These are phyloP conservation scores for Drosophila kanapiae DNA, from an alignment of 1,140 invertebrate genomes.

Conservation along the genomic window DNA sequence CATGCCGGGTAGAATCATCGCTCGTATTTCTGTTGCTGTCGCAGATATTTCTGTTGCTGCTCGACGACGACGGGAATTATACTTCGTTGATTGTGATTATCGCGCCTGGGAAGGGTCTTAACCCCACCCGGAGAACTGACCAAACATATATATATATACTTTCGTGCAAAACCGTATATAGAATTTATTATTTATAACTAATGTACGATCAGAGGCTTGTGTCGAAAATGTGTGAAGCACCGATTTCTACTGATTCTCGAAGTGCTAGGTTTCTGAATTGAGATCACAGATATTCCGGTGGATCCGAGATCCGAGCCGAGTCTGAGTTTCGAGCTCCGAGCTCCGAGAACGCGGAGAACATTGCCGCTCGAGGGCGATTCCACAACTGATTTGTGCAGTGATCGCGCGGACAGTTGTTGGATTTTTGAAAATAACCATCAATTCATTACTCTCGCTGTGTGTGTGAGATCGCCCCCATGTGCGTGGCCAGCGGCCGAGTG, in stretches of 20 bases:
- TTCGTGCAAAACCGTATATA: conserved; percentile 17
- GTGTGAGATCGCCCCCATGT: conserved; percentile 65
- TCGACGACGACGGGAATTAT: conserved; percentile 32
- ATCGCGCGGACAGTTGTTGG: conserved; percentile 84
- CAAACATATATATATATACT: conserved; percentile 27
- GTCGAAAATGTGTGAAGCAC: conserved; percentile 40
- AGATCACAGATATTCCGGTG: conserved; percentile 19
- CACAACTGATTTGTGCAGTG: conserved; percentile 80
- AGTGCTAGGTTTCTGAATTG: background rate
- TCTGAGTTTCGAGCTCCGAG: conserved; percentile 19
- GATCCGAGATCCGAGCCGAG: conserved; percentile 8
- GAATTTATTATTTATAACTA: conserved; percentile 7
- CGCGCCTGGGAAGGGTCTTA: conserved; percentile 73
- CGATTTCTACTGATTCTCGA: conserved; percentile 10
- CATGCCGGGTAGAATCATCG: conserved; percentile 14
- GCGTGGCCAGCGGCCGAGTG: conserved; percentile 7
- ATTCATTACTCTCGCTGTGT: conserved; percentile 62
- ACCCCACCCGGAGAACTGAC: conserved; percentile 70
- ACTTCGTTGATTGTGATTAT: conserved; percentile 70
- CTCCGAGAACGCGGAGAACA: conserved; percentile 60
- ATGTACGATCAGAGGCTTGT: conserved; percentile 1
- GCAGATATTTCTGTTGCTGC: conserved; percentile 24
- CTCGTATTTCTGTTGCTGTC: conserved; percentile 7
- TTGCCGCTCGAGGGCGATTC: conserved; percentile 81
- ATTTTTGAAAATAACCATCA: conserved; percentile 84